phyloP scores from a whole-genome alignment of 1,140 invertebrate genomes.

The Eupristina koningsbergeri region DNA sequence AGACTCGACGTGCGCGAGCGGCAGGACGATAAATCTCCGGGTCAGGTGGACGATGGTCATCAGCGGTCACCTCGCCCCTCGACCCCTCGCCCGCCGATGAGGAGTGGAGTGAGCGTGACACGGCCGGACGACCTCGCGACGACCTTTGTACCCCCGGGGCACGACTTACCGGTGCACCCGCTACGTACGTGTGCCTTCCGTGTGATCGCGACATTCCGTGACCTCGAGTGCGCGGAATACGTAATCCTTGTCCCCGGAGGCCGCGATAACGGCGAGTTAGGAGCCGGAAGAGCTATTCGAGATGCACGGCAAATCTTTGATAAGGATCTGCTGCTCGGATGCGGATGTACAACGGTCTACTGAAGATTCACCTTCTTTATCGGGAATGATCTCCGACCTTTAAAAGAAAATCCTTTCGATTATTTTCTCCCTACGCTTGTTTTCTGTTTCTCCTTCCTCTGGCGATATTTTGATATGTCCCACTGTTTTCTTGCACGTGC shows the following conservation, averaged over 20 bases:
- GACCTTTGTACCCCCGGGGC: slow-evolving; percentile 67
- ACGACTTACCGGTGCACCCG: slow-evolving; percentile 69
- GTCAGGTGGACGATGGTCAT: slow-evolving; percentile 73
- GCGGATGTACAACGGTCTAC: neutral
- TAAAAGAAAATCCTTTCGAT: too few relatives aligned
- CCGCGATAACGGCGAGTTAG: slow-evolving; percentile 49
- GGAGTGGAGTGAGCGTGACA: slow-evolving; percentile 25
- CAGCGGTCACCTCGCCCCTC: slow-evolving; percentile 30
- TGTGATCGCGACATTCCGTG: slow-evolving; percentile 62
- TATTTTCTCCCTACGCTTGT: too few relatives aligned
- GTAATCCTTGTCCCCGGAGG: slow-evolving; percentile 55
- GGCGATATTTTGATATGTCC: too few relatives aligned
- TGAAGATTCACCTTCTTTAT: neutral
- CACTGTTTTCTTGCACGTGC: too few relatives aligned
- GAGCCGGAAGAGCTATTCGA: neutral
- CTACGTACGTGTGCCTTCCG: slow-evolving; percentile 60
- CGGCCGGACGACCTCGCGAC: slow-evolving; percentile 63
- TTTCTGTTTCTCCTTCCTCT: too few relatives aligned
- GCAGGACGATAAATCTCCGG: slow-evolving; percentile 68
- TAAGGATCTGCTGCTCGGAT: neutral
- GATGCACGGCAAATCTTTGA: neutral
- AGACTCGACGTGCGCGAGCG: slow-evolving; percentile 13
- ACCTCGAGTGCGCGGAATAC: slow-evolving; percentile 63
- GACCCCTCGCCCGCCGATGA: neutral
- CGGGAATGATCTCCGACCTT: neutral